Conservation (phyloP, 2,888 invertebrate genomes). For the Crepidodera aurea region DNA sequence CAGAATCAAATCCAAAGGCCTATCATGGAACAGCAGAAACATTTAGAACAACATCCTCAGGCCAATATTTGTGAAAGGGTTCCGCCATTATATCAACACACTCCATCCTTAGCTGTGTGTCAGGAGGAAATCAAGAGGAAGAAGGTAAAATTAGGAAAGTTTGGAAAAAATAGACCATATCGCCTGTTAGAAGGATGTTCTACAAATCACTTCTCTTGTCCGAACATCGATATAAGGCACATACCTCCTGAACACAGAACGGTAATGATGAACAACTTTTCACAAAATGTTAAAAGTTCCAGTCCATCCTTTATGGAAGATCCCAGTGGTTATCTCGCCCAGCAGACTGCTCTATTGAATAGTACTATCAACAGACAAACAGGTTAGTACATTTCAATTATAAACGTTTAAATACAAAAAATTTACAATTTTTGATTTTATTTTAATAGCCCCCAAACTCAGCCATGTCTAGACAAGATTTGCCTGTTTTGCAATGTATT, state of each 20-base stretch:
- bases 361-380: constrained; percentile 79
- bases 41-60: constrained; percentile 42
- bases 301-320: constrained; percentile 90
- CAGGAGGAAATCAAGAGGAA: constrained; percentile 67
- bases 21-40: constrained; percentile 38
- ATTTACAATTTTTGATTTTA: too few species aligned
- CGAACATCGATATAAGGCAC: constrained; percentile 69
- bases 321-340: constrained; percentile 88
- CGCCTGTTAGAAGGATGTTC: constrained; percentile 59
- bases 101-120: constrained; percentile 66
- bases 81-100: constrained; percentile 77
- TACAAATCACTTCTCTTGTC: constrained; percentile 61
- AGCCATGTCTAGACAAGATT: too few species aligned
- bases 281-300: constrained; percentile 51
- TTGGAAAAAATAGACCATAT: constrained; percentile 65
- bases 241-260: constrained; percentile 62
- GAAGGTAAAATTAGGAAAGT: constrained; percentile 65
- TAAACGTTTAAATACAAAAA: too few species aligned
- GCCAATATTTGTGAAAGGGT: constrained; percentile 71
- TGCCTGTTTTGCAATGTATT: too few species aligned
- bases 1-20: constrained; percentile 50
- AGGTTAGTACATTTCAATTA: constrained; percentile 46
- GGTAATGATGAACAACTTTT: constrained; percentile 53
- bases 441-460: too few species aligned
- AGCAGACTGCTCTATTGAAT: constrained; percentile 87